phyloP scores from a whole-genome alignment of 2,113 vertebrate species.

The Ictalurus furcatus region DNA sequence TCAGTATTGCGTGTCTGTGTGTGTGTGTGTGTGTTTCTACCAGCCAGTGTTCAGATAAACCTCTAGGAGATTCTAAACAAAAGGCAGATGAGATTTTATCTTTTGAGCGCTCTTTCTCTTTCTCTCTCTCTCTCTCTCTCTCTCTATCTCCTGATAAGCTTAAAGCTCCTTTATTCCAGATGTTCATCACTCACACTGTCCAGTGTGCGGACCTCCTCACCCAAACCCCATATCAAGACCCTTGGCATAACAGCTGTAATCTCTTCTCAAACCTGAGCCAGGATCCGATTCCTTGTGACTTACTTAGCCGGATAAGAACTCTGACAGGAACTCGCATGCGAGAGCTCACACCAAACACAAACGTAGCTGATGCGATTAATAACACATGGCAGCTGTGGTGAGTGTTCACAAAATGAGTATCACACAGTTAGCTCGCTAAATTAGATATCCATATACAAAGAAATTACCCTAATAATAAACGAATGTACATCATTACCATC shows the following conservation, averaged over 20 bases:
- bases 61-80: slow-evolving; percentile 59
- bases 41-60: slow-evolving; percentile 58
- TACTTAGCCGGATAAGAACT: background rate
- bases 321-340: background rate
- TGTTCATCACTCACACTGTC: slow-evolving; percentile 36
- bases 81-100: slow-evolving; percentile 58
- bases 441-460: background rate
- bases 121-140: slow-evolving; percentile 58
- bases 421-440: background rate
- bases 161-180: slow-evolving; percentile 27
- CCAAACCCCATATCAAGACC: slow-evolving; percentile 32
- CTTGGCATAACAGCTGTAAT: background rate
- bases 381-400: background rate
- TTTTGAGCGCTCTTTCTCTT: slow-evolving; percentile 44
- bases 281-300: background rate
- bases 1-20: slow-evolving; percentile 44
- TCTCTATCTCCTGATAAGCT: slow-evolving; percentile 56
- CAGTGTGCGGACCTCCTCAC: slow-evolving; percentile 49
- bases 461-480: background rate
- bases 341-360: background rate
- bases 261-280: slow-evolving; percentile 1
- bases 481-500: background rate
- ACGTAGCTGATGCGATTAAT: background rate
- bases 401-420: background rate
- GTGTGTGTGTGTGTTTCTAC: slow-evolving; percentile 33